Base-by-base conservation (phyloP, 2,797 vertebrate species). In the Botia almorhae region DNA sequence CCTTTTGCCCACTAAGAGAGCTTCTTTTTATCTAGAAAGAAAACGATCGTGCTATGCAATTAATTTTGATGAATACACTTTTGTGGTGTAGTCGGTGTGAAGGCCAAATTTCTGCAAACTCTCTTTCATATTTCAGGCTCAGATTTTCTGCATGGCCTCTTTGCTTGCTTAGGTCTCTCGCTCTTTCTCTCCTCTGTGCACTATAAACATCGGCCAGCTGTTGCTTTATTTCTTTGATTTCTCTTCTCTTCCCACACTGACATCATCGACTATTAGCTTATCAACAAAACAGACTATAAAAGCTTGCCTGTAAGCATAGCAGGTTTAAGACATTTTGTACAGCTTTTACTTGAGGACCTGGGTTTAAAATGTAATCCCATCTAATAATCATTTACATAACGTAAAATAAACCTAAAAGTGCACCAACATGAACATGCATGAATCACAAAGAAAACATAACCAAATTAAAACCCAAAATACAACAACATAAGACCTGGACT, bases 261-360 rank as follows among this genome's bases (percentile, higher is more conserved):
- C 74, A 71, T 29, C 55, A 12, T 81, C 81, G 69, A 81, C 84
- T 83, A 83, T 85, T 83, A 72, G 75, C 81, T 85, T 82, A 72
- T 83, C 74, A 51, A 16, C 46, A 51, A 78, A 29, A 78, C 46
- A 39, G 48, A 56, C 43, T 64, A 29, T 26, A 23, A 43, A 78
- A 7, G 10, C 61, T 16, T 64, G 2, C 14, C 13, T 61, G 23
- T 29, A 4, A 61, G 23, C 4, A 14, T 12, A 4, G 29, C 16
- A 36, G 4, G 3, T 36, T 33, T 33, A 17, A 33, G 29, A 64
- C 26, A 64, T 64, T 29, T 33, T 36, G 60, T 14, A 17, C 26
- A 23, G 56, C 19, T 23, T 58, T 58, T 4, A 21, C 4, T 1
- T 21, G 11, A 17, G 56, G 56, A 23, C 11, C 43, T 12, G 56